Percentiles rank a stretch among this genome's conserved stretches.
These are phyloP conservation scores for Tylochromis polylepis DNA, from an alignment of 2,113 vertebrate species.

Conservation along the genomic window DNA sequence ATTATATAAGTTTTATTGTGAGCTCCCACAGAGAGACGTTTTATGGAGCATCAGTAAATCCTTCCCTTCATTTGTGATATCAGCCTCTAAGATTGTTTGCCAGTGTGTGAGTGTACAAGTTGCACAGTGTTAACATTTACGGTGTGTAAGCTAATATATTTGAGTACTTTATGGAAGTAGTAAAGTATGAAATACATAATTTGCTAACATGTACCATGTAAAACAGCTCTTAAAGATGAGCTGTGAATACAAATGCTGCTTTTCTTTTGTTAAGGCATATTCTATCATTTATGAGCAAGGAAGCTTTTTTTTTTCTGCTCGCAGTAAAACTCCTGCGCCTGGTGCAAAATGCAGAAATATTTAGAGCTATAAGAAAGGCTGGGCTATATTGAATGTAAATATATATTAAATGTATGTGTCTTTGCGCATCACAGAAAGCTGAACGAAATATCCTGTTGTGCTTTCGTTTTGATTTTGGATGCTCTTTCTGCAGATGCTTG, in stretches of 20 bases:
- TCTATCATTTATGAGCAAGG: conserved; percentile 34
- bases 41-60: conserved; percentile 75
- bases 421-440: neutral
- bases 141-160: conserved; percentile 71
- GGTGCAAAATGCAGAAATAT: neutral
- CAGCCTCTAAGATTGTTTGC: conserved; percentile 29
- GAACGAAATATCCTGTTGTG: neutral
- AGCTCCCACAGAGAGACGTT: conserved; percentile 63
- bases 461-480: neutral
- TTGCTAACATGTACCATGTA: conserved; percentile 71
- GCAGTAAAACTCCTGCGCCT: neutral
- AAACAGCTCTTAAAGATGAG: conserved; percentile 67
- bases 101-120: conserved; percentile 21
- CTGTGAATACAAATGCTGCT: conserved; percentile 73
- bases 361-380: neutral
- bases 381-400: neutral
- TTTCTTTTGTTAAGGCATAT: conserved; percentile 37
- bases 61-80: conserved; percentile 40
- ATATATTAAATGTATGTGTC: neutral
- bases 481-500: neutral
- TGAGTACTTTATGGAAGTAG: conserved; percentile 75
- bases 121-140: conserved; percentile 67
- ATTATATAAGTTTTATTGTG: conserved; percentile 72
- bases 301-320: neutral
- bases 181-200: conserved; percentile 77